phyloP scores from a whole-genome alignment of 2,797 vertebrate species.

The Anas flavirostris region DNA sequence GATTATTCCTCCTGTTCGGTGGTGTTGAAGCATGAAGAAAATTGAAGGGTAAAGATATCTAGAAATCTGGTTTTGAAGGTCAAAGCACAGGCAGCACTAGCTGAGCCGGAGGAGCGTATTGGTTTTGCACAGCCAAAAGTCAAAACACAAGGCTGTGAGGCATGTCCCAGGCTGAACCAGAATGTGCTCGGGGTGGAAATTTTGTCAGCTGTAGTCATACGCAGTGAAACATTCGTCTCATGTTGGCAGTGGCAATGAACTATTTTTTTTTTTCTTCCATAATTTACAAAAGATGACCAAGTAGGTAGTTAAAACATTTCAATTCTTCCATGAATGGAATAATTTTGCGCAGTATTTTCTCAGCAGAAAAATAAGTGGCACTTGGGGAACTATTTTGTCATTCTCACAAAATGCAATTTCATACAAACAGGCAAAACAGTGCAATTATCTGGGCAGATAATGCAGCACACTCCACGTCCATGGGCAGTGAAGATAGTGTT shows the following conservation, averaged over 20 bases:
- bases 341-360: constrained; percentile 14
- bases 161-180: constrained; percentile 3
- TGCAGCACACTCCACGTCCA: not conserved
- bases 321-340: constrained; percentile 26
- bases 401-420: constrained; percentile 52
- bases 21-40: not conserved
- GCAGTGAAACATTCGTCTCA: not conserved
- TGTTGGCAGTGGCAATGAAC: not conserved
- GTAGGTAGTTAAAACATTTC: constrained; percentile 38
- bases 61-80: constrained; percentile 13
- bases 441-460: constrained; percentile 27
- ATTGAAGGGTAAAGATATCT: not conserved
- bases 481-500: not conserved
- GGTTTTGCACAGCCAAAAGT: not conserved
- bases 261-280: not conserved
- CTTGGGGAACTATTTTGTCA: constrained; percentile 32
- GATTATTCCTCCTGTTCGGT: not conserved
- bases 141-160: not conserved
- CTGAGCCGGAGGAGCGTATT: not conserved
- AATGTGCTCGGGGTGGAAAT: not conserved
- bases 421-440: constrained; percentile 31
- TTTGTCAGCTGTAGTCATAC: not conserved
- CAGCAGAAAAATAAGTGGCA: constrained; percentile 17
- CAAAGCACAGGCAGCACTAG: not conserved
- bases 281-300: constrained; percentile 43